These are phyloP conservation scores for Drosophila orosa DNA, from an alignment of 1,140 invertebrate species.

Conservation along the genomic window DNA sequence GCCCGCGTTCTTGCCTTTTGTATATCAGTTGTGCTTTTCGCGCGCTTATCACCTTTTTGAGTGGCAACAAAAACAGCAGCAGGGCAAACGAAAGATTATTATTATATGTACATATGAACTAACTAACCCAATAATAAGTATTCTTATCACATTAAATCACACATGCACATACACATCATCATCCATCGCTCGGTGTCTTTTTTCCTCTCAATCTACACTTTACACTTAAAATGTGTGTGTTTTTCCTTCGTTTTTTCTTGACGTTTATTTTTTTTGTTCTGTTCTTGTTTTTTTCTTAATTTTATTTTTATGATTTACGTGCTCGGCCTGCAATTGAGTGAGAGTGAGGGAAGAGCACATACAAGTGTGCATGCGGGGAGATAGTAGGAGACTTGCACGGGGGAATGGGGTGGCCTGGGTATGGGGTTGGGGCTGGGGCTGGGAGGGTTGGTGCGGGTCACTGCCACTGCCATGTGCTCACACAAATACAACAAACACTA, in stretches of 20 bases:
- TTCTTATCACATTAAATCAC: slow-evolving; percentile 80
- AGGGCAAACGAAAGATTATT: slow-evolving; percentile 62
- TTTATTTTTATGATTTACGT: slow-evolving; percentile 47
- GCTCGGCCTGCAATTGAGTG: slow-evolving; percentile 33
- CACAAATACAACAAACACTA: slow-evolving; percentile 16
- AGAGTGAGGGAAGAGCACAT: slow-evolving; percentile 35
- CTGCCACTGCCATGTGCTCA: slow-evolving; percentile 51
- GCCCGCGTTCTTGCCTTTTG: slow-evolving; percentile 3
- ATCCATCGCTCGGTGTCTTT: slow-evolving; percentile 2
- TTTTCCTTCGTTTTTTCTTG: slow-evolving; percentile 28
- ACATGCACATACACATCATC: slow-evolving; percentile 27
- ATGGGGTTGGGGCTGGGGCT: neutral
- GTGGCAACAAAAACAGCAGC: slow-evolving; percentile 40
- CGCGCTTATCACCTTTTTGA: slow-evolving; percentile 56
- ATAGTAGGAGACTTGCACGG: slow-evolving; percentile 22
- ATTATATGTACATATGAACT: slow-evolving; percentile 80
- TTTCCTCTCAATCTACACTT: slow-evolving; percentile 39
- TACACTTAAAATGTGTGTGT: slow-evolving; percentile 41
- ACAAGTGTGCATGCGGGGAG: slow-evolving; percentile 43
- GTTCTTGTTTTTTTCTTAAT: slow-evolving; percentile 19
- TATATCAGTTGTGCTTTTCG: slow-evolving; percentile 28
- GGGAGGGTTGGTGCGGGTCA: slow-evolving; percentile 6
- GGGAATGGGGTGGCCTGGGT: neutral
- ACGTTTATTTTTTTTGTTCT: slow-evolving; percentile 9
- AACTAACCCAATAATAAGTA: slow-evolving; percentile 82